phyloP scores from a whole-genome alignment of 2,888 invertebrate species.

The Luffia ferchaultella region DNA sequence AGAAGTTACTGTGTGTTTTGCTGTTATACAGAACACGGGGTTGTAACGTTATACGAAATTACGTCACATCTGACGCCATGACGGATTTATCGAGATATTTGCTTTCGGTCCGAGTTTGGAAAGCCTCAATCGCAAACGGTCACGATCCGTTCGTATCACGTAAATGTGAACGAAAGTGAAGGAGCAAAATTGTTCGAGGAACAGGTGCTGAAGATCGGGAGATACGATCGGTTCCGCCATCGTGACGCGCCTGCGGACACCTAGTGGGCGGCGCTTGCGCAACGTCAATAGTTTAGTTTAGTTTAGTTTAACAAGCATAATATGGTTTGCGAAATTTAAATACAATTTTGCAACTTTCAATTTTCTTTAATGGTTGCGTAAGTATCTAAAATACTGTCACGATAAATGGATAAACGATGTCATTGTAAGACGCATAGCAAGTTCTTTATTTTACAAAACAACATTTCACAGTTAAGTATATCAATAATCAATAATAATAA shows the following conservation, averaged over 20 bases:
- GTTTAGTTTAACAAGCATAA: too few species aligned
- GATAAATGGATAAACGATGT: neutral
- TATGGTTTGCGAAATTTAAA: too few species aligned
- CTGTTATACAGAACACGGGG: too few species aligned
- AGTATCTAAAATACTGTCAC: slow-evolving; percentile 2
- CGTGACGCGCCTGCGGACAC: slow-evolving; percentile 15
- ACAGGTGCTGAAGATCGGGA: slow-evolving; percentile 38
- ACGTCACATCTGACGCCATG: neutral
- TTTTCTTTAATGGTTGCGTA: too few species aligned
- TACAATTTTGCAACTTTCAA: too few species aligned
- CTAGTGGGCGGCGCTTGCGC: neutral
- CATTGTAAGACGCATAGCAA: too few species aligned
- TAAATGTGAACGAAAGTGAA: slow-evolving; percentile 34
- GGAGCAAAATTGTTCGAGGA: slow-evolving; percentile 22
- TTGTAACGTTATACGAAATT: neutral
- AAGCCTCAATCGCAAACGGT: slow-evolving; percentile 32
- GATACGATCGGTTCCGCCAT: slow-evolving; percentile 24
- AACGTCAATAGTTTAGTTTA: neutral
- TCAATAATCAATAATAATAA: too few species aligned
- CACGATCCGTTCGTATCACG: slow-evolving; percentile 48
- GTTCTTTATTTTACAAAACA: too few species aligned
- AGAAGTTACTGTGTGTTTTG: too few species aligned
- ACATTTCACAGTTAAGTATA: too few species aligned
- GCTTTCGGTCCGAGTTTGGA: neutral
- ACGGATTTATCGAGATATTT: neutral